phyloP scores from a whole-genome alignment of 2,113 vertebrate species.

The Catharus fuscescens region DNA sequence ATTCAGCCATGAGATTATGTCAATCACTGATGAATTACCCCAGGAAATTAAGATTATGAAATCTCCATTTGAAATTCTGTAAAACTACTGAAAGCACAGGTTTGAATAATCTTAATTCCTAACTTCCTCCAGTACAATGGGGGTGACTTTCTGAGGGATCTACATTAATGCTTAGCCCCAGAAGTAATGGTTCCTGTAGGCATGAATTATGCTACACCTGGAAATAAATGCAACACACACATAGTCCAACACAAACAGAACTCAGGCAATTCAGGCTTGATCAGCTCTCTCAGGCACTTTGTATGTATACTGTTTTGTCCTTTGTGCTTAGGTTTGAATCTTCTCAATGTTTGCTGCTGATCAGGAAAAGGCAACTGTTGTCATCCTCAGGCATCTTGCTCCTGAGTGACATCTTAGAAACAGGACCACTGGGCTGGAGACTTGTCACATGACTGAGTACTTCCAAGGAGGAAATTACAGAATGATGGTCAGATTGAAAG shows the following conservation, averaged over 20 bases:
- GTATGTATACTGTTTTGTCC: neutral
- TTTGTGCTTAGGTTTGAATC: neutral
- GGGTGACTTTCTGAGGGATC: neutral
- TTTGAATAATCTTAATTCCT: neutral
- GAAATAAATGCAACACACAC: neutral
- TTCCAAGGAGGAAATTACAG: neutral
- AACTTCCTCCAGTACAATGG: slow-evolving; percentile 16
- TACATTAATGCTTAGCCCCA: neutral
- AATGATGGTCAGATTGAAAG: neutral
- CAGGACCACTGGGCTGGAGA: neutral
- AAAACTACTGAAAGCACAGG: slow-evolving; percentile 32
- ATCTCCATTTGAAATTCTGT: slow-evolving; percentile 40
- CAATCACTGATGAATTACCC: slow-evolving; percentile 43
- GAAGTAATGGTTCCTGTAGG: neutral
- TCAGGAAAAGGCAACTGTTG: neutral
- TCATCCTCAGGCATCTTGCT: neutral
- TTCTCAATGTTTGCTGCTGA: neutral
- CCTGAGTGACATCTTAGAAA: neutral
- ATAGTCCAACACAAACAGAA: neutral
- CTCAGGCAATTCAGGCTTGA: neutral
- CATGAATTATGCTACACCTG: neutral
- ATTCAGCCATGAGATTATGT: neutral
- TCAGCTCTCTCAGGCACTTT: neutral
- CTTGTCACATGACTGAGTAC: neutral
- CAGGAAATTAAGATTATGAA: slow-evolving; percentile 47